phyloP scores from a whole-genome alignment of 2,113 vertebrate genomes.

The Parotia lawesii region DNA sequence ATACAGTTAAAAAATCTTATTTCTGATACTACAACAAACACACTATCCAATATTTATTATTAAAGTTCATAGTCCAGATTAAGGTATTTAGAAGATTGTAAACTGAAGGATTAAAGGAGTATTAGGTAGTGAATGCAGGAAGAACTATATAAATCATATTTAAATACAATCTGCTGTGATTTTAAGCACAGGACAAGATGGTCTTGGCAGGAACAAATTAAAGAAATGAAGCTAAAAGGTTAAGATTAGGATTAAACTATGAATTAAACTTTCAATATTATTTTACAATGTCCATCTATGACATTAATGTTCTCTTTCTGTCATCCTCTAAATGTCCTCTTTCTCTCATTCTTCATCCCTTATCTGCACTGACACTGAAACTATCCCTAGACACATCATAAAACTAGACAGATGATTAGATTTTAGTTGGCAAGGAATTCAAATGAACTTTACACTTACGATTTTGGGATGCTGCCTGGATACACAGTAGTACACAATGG shows the following conservation, averaged over 20 bases:
- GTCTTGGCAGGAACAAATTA: constrained; percentile 1
- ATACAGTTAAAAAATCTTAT: not conserved
- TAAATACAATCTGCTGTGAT: not conserved
- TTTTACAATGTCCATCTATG: not conserved
- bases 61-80: constrained; percentile 17
- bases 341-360: not conserved
- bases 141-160: not conserved
- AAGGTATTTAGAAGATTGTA: constrained; percentile 20
- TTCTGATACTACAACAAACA: not conserved
- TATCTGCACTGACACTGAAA: not conserved
- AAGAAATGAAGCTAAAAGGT: not conserved
- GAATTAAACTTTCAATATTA: not conserved
- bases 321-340: not conserved
- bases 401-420: constrained; percentile 45
- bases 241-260: not conserved
- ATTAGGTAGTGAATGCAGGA: not conserved
- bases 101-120: not conserved
- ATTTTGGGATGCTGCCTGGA: constrained; percentile 53
- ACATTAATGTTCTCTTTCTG: not conserved
- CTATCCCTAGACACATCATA: constrained; percentile 38
- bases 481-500: not conserved
- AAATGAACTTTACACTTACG: not conserved
- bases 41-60: not conserved
- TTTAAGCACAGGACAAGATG: not conserved
- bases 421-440: constrained; percentile 29